A percentile compares a stretch with the other conserved stretches of the same genome.
Conservation (phyloP, 2,888 invertebrate genomes). For the Lasioglossum vierecki region DNA sequence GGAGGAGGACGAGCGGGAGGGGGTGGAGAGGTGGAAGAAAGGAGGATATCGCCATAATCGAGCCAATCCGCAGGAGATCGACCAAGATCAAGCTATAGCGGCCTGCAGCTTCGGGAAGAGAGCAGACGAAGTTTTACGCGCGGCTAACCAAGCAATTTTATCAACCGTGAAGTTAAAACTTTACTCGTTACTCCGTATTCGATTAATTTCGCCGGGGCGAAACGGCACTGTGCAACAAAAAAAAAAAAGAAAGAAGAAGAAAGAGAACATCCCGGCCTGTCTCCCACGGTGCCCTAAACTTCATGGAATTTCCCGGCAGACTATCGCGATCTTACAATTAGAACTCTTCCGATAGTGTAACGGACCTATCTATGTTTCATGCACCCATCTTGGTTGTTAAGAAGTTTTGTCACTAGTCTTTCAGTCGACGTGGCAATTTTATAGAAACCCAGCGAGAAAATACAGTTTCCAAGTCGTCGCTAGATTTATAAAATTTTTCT, state of each 20-base stretch:
- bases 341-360: not conserved
- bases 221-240: not conserved
- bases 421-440: no score
- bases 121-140: conserved; percentile 63
- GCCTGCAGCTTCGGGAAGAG: not conserved
- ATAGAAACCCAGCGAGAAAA: no score
- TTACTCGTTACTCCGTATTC: conserved; percentile 49
- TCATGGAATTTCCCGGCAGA: not conserved
- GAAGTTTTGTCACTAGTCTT: no score
- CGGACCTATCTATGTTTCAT: not conserved
- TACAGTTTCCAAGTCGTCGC: no score
- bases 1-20: not conserved
- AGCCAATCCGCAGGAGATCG: conserved; percentile 64
- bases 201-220: conserved; percentile 36
- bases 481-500: no score
- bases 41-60: conserved; percentile 59
- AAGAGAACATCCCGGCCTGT: not conserved
- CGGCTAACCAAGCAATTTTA: conserved; percentile 59
- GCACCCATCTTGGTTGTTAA: no score
- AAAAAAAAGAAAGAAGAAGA: not conserved
- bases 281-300: not conserved
- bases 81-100: conserved; percentile 51
- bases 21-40: not conserved
- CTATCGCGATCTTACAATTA: not conserved
- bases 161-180: conserved; percentile 66